phyloP scores from a whole-genome alignment of 2,797 vertebrate genomes.

The Propithecus deckenii region DNA sequence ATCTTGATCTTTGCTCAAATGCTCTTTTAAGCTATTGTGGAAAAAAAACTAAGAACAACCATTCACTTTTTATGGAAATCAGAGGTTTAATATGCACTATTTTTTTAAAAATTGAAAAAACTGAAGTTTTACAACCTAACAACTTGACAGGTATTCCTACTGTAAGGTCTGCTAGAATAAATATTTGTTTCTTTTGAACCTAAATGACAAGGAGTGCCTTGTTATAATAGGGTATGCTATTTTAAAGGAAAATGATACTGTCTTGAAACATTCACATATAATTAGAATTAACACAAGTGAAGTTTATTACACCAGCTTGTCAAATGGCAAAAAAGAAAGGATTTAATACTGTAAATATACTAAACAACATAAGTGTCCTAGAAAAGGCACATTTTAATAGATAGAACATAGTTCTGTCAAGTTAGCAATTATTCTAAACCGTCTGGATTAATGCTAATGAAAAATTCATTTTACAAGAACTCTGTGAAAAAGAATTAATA shows the following conservation, averaged over 20 bases:
- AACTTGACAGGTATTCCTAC: background rate
- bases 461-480: conserved; percentile 11
- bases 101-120: background rate
- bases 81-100: background rate
- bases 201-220: background rate
- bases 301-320: background rate
- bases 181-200: background rate
- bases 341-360: background rate
- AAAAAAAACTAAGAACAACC: background rate
- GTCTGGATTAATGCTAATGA: background rate
- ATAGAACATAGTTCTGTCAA: background rate
- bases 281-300: background rate
- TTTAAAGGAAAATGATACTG: background rate
- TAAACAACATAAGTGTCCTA: background rate
- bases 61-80: background rate
- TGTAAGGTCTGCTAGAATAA: background rate
- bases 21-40: background rate
- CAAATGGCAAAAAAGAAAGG: background rate
- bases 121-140: background rate
- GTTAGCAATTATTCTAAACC: background rate
- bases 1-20: background rate
- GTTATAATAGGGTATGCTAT: background rate
- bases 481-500: background rate
- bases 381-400: background rate
- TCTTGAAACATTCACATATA: background rate